phyloP scores from a whole-genome alignment of 2,888 invertebrate species.

The Bimastos eiseni region DNA sequence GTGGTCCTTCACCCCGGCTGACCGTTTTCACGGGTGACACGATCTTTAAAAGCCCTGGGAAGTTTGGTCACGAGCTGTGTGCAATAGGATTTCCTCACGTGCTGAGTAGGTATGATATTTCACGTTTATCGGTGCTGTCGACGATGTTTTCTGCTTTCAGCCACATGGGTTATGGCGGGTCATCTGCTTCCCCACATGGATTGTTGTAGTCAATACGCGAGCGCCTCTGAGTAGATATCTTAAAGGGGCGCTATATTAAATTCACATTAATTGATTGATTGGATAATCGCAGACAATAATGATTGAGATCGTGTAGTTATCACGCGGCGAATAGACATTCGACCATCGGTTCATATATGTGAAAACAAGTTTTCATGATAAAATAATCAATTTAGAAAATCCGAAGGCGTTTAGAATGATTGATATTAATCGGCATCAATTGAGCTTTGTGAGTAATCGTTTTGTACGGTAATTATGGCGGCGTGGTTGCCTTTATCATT shows the following conservation, averaged over 20 bases:
- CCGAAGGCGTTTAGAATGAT: background rate
- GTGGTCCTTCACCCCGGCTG: background rate
- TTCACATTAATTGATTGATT: too few species aligned
- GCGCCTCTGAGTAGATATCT: too few species aligned
- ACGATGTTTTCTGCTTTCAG: background rate
- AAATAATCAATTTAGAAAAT: background rate
- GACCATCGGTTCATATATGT: background rate
- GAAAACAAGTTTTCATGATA: background rate
- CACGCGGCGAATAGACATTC: background rate
- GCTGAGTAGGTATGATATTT: background rate
- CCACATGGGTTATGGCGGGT: background rate
- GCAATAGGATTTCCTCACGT: background rate
- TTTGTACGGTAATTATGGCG: too few species aligned
- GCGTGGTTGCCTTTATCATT: background rate
- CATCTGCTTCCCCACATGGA: background rate
- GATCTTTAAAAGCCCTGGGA: background rate
- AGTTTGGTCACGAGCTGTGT: background rate
- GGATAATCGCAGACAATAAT: background rate
- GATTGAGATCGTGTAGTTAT: background rate
- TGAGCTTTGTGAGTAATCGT: background rate
- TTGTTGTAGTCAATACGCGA: background rate
- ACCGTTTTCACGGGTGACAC: background rate
- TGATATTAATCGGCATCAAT: background rate
- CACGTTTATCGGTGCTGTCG: background rate
- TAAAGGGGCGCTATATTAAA: too few species aligned